Conservation (phyloP, 2,888 invertebrate genomes). For the Troides aeacus region DNA sequence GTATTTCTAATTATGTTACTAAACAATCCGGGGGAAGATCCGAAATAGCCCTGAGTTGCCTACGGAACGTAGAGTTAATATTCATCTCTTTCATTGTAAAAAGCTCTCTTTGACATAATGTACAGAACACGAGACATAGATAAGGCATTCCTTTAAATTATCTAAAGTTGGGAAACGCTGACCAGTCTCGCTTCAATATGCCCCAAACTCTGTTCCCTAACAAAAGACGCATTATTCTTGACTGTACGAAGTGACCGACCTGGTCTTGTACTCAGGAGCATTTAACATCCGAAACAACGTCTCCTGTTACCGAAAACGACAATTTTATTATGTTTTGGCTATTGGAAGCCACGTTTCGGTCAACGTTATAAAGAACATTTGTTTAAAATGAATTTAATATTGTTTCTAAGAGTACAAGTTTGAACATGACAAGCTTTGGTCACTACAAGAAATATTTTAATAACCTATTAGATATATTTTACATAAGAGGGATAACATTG, state of each 20-base stretch:
- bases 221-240: conserved; percentile 57
- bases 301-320: conserved; percentile 34
- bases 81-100: too few species aligned
- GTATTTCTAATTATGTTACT: too few species aligned
- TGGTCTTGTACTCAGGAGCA: conserved; percentile 43
- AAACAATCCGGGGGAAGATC: too few species aligned
- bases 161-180: conserved; percentile 17
- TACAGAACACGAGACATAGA: too few species aligned
- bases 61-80: too few species aligned
- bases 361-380: conserved; percentile 11
- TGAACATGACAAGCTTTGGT: conserved; percentile 2
- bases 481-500: not conserved
- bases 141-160: too few species aligned
- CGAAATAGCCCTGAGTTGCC: too few species aligned
- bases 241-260: conserved; percentile 53
- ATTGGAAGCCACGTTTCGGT: conserved; percentile 11
- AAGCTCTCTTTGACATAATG: too few species aligned
- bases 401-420: conserved; percentile 9
- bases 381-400: conserved; percentile 19
- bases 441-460: not conserved
- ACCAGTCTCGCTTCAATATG: conserved; percentile 24
- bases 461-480: not conserved
- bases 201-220: conserved; percentile 46
- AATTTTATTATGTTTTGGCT: conserved; percentile 21
- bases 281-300: conserved; percentile 42